Percentiles rank a stretch among this genome's conserved stretches.
phyloP scores from a whole-genome alignment of 2,113 vertebrate species.

The Tachysurus vachellii region DNA sequence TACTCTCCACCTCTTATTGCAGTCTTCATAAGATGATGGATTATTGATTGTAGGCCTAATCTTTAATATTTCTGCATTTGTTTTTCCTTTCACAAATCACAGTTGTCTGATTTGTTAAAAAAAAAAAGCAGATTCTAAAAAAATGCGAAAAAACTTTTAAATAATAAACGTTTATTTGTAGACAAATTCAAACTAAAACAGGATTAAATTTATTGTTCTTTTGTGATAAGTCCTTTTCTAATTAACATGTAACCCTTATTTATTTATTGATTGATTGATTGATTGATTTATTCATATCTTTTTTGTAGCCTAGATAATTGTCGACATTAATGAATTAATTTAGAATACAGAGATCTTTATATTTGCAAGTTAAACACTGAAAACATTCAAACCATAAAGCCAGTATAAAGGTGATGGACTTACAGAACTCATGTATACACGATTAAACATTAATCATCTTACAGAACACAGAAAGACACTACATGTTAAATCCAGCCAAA shows the following conservation, averaged over 20 bases:
- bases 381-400: background rate
- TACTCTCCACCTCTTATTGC: constrained; percentile 78
- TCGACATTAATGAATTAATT: constrained; percentile 58
- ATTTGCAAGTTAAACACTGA: background rate
- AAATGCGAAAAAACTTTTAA: background rate
- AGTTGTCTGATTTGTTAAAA: background rate
- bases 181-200: background rate
- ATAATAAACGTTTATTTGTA: background rate
- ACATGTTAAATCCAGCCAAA: constrained; percentile 12
- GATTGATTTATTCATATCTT: background rate
- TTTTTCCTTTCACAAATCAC: background rate
- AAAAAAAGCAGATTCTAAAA: background rate
- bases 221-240: background rate
- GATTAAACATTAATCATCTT: background rate
- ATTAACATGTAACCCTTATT: background rate
- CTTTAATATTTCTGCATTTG: background rate
- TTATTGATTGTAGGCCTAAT: constrained; percentile 40
- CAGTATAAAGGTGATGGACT: background rate
- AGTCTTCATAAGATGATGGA: constrained; percentile 64
- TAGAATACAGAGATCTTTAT: constrained; percentile 53
- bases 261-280: background rate
- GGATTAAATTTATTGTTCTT: constrained; percentile 78
- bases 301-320: constrained; percentile 32
- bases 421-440: background rate
- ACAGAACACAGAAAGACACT: background rate